These are phyloP conservation scores for Paragorgia papillata DNA, from an alignment of 92 coral and sea anemone genomes.

Conservation along the genomic window DNA sequence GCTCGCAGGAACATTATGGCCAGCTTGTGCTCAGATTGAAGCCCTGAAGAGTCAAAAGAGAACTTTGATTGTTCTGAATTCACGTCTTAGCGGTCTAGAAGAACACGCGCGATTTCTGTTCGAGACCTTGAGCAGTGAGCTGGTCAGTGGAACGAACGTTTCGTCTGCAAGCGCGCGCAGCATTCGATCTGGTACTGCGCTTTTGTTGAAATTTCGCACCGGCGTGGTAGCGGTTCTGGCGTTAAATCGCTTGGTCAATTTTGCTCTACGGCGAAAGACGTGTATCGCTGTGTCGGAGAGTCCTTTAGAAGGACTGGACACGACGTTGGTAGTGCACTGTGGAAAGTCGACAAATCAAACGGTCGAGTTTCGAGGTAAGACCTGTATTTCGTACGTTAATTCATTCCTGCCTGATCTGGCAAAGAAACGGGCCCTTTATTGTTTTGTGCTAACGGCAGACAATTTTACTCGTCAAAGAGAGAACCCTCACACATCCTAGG, in stretches of 20 bases:
- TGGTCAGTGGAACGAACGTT: constrained; percentile 63
- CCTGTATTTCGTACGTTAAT: too few relatives aligned
- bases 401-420: too few relatives aligned
- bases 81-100: constrained; percentile 69
- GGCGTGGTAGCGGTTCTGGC: constrained; percentile 92
- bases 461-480: too few relatives aligned
- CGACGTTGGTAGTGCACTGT: constrained; percentile 61
- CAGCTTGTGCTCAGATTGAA: constrained; percentile 82
- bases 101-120: constrained; percentile 76
- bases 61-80: constrained; percentile 53
- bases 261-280: constrained; percentile 65
- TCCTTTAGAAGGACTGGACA: constrained; percentile 72
- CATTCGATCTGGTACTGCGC: constrained; percentile 63
- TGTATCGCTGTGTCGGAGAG: constrained; percentile 77
- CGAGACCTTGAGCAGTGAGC: constrained; percentile 87
- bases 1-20: constrained; percentile 96
- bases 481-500: too few relatives aligned
- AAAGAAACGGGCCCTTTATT: too few relatives aligned
- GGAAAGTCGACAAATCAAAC: constrained; percentile 57
- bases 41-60: constrained; percentile 79
- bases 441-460: background rate
- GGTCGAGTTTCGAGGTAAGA: constrained; percentile 74
- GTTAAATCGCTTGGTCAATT: constrained; percentile 78
- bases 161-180: constrained; percentile 31
- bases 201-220: constrained; percentile 73